Conservation (phyloP, 2,113 vertebrate species). For the Formicarius rufipectus region DNA sequence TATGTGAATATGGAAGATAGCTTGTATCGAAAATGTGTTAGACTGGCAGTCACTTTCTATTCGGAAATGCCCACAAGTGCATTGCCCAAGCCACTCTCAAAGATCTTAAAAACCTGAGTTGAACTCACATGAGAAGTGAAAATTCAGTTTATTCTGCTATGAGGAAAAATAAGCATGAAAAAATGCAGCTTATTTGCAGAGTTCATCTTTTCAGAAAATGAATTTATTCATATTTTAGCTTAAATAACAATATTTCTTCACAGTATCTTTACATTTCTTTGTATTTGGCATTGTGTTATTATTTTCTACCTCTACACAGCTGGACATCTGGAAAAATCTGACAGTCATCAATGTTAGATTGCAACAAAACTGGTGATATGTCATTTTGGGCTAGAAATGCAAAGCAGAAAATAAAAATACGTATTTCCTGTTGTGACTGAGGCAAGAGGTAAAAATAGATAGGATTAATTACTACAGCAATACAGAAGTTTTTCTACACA, state of each 20-base stretch:
- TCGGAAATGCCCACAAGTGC: background rate
- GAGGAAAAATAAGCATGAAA: background rate
- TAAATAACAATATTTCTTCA: background rate
- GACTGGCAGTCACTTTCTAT: background rate
- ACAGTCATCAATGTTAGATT: background rate
- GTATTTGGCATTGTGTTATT: background rate
- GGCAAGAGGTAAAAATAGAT: conserved; percentile 1
- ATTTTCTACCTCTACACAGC: background rate
- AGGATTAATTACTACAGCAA: conserved; percentile 17
- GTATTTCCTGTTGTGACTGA: background rate
- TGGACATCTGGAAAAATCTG: conserved; percentile 18
- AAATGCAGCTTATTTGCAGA: background rate
- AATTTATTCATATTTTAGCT: background rate
- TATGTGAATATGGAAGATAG: background rate
- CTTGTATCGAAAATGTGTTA: background rate
- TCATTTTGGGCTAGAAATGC: background rate
- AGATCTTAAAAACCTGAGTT: background rate
- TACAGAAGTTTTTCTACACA: background rate
- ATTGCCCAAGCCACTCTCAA: background rate
- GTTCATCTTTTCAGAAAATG: background rate
- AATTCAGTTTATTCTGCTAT: background rate
- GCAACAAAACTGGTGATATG: background rate
- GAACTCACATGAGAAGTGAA: background rate
- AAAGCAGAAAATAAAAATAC: background rate
- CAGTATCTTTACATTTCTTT: background rate